These are phyloP conservation scores for Zophobas morio DNA, from an alignment of 1,140 invertebrate species.

Conservation along the genomic window DNA sequence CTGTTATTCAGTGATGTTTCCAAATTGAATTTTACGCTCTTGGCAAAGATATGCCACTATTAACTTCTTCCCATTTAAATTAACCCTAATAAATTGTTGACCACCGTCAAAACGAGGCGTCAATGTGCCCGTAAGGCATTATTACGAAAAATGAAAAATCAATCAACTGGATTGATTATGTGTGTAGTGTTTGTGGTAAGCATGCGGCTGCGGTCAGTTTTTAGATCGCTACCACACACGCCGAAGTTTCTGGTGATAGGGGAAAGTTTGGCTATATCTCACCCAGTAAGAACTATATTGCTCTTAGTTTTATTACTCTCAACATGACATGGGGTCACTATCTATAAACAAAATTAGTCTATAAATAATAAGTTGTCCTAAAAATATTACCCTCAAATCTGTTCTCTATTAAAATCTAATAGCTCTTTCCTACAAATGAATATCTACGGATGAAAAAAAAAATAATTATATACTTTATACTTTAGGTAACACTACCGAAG, in stretches of 20 bases:
- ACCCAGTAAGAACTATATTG: constrained; percentile 23
- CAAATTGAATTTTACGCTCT: constrained; percentile 20
- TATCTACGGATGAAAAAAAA: no score
- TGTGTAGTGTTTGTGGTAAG: constrained; percentile 7
- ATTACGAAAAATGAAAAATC: constrained; percentile 32
- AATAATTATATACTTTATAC: no score
- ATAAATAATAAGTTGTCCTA: not conserved
- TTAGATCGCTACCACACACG: constrained; percentile 6
- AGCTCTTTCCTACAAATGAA: no score
- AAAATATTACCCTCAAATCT: no score
- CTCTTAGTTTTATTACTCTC: constrained; percentile 16
- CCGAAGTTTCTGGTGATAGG: constrained; percentile 22
- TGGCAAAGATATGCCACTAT: constrained; percentile 5
- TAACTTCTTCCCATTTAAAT: not conserved
- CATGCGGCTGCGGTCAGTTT: constrained; percentile 1
- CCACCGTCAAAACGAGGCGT: constrained; percentile 18
- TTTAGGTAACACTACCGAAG: no score
- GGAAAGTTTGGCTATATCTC: constrained; percentile 36
- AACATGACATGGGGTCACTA: constrained; percentile 3
- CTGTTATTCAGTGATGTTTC: constrained; percentile 16
- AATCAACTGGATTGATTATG: constrained; percentile 7
- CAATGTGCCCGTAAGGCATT: constrained; percentile 15
- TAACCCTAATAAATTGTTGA: constrained; percentile 16
- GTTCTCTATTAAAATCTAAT: no score
- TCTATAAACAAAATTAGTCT: not conserved